Evolutionary conservation across 92 coral and sea anemone species (phyloP).

Genomic region (Epizoanthus fatuus): DNA sequence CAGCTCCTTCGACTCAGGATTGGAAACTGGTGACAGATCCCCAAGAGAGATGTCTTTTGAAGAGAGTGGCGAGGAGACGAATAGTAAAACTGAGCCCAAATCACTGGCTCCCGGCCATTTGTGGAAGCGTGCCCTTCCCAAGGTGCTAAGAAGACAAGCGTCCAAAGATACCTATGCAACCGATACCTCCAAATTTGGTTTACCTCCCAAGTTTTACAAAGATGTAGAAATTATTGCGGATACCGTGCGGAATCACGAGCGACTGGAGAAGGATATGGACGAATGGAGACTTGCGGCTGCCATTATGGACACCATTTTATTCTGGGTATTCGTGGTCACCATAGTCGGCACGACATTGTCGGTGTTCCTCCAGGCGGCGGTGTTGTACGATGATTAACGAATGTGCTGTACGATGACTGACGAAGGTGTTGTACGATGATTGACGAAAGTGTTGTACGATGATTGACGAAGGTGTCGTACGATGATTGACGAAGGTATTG

Average conservation of each 20-base stretch:
- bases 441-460: too few relatives aligned
- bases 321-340: constrained; percentile 53
- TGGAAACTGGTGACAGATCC: constrained; percentile 28
- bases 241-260: constrained; percentile 40
- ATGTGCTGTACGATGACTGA: neutral
- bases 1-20: constrained; percentile 15
- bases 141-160: constrained; percentile 8
- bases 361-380: constrained; percentile 26
- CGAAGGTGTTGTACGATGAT: too few relatives aligned
- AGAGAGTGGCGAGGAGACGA: constrained; percentile 5
- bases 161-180: neutral
- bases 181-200: constrained; percentile 1
- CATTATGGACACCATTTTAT: constrained; percentile 60
- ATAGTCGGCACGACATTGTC: constrained; percentile 31
- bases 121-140: constrained; percentile 34
- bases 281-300: constrained; percentile 69
- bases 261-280: constrained; percentile 47
- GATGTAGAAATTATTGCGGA: constrained; percentile 34
- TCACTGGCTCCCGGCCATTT: constrained; percentile 10
- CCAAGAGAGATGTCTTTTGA: constrained; percentile 1
- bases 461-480: neutral
- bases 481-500: neutral
- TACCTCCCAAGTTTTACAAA: constrained; percentile 33
- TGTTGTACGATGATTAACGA: neutral
- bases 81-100: neutral